Percentiles rank a stretch among this genome's conserved stretches.
phyloP scores from a whole-genome alignment of 2,888 invertebrate species.

The Brenthis hecate region DNA sequence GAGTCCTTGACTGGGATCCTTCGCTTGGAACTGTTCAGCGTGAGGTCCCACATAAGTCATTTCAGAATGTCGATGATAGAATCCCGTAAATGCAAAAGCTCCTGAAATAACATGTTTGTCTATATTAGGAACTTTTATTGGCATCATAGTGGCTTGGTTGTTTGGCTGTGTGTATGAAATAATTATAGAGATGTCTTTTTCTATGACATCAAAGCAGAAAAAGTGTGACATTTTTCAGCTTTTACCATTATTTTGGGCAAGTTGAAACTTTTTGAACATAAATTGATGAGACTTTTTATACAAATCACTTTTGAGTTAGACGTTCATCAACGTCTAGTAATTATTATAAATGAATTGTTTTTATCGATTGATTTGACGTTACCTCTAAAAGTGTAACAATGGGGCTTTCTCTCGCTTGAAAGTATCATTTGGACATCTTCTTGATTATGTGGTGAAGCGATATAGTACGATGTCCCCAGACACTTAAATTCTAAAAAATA shows the following conservation, averaged over 20 bases:
- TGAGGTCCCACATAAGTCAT: slow-evolving; percentile 74
- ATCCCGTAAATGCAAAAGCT: slow-evolving; percentile 71
- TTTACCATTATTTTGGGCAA: no score
- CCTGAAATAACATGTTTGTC: slow-evolving; percentile 47
- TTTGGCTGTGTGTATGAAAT: no score
- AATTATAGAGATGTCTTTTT: no score
- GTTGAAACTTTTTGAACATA: no score
- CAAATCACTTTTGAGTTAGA: no score
- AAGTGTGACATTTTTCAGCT: no score
- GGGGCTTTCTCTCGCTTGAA: slow-evolving; percentile 72
- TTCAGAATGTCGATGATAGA: slow-evolving; percentile 75
- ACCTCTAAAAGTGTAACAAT: slow-evolving; percentile 77
- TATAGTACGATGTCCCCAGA: slow-evolving; percentile 74
- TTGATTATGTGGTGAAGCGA: slow-evolving; percentile 74
- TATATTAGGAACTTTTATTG: no score
- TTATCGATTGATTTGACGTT: slow-evolving; percentile 3
- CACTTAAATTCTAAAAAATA: slow-evolving; percentile 68
- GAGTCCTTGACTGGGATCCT: slow-evolving; percentile 71
- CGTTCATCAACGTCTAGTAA: background rate
- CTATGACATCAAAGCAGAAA: no score
- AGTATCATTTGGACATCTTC: slow-evolving; percentile 77
- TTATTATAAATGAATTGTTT: no score
- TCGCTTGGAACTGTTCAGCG: slow-evolving; percentile 73
- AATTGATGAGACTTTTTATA: no score
- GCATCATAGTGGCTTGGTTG: no score